These are phyloP conservation scores for Hephaestus fuliginosus DNA, from an alignment of 2,797 vertebrate species.

Conservation along the genomic window DNA sequence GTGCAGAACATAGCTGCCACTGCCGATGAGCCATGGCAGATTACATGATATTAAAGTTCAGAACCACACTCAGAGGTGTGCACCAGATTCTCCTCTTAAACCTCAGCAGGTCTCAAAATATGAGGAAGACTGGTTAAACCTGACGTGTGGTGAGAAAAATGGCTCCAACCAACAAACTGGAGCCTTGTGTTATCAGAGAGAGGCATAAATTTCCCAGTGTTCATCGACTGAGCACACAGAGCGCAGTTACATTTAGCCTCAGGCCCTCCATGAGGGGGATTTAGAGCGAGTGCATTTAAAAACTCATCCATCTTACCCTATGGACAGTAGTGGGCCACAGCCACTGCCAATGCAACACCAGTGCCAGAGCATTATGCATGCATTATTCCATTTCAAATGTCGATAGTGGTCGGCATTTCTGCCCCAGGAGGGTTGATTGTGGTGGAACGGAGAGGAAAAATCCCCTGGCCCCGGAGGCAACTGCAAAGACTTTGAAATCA, in stretches of 20 bases:
- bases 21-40: constrained; percentile 5
- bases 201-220: constrained; percentile 17
- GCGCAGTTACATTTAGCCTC: constrained; percentile 35
- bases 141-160: constrained; percentile 28
- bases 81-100: background rate
- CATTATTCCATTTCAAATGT: constrained; percentile 75
- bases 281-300: constrained; percentile 51
- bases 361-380: constrained; percentile 54
- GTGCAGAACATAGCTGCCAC: background rate
- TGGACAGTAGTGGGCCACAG: constrained; percentile 40
- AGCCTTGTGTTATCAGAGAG: constrained; percentile 3
- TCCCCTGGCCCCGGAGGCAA: constrained; percentile 30
- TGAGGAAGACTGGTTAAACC: constrained; percentile 18
- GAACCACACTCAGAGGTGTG: constrained; percentile 6
- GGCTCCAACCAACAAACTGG: constrained; percentile 14
- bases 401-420: constrained; percentile 56
- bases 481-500: constrained; percentile 61
- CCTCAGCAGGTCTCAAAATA: constrained; percentile 19
- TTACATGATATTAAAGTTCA: constrained; percentile 41
- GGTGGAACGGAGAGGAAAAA: constrained; percentile 26
- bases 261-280: constrained; percentile 38
- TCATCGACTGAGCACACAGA: constrained; percentile 23
- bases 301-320: constrained; percentile 44
- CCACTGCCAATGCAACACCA: constrained; percentile 42
- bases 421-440: constrained; percentile 50